A percentile compares a stretch with the other conserved stretches of the same genome.
Evolutionary conservation across 2,797 vertebrate genomes (phyloP).

Genomic region (Octomys mimax): DNA sequence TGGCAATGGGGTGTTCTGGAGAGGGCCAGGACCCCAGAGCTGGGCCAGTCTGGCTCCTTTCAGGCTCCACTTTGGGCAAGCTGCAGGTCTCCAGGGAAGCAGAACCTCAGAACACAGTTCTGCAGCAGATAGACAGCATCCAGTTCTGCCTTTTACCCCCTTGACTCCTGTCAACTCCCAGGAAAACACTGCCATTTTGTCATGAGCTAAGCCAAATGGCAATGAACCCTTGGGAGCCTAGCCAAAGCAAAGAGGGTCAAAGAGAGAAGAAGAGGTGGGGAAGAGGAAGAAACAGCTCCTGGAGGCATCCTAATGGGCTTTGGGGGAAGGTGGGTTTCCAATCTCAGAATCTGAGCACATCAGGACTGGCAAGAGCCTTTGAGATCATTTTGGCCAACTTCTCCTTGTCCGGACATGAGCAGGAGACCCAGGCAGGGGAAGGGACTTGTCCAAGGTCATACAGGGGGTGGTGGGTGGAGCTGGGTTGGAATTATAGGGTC

Average conservation of each 20-base stretch:
- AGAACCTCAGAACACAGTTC: background rate
- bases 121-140: background rate
- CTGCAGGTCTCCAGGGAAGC: background rate
- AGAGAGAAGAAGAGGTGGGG: slow-evolving; percentile 24
- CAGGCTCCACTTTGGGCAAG: background rate
- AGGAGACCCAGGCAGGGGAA: slow-evolving; percentile 49
- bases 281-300: slow-evolving; percentile 46
- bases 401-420: slow-evolving; percentile 48
- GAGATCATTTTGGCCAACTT: slow-evolving; percentile 46
- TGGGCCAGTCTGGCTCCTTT: background rate
- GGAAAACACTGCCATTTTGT: slow-evolving; percentile 75
- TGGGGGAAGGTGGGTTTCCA: slow-evolving; percentile 49
- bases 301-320: slow-evolving; percentile 37
- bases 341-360: slow-evolving; percentile 29
- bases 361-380: slow-evolving; percentile 33
- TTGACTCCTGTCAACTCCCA: slow-evolving; percentile 65
- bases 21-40: background rate
- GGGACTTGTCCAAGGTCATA: slow-evolving; percentile 75
- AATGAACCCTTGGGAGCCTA: slow-evolving; percentile 60
- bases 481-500: background rate
- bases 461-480: background rate
- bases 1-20: background rate
- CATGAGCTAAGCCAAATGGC: slow-evolving; percentile 65
- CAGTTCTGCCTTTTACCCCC: slow-evolving; percentile 46
- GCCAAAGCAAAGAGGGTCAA: slow-evolving; percentile 59